Evolutionary conservation across 2,113 vertebrate species (phyloP), one percentile per base, ranked within the genome.

Genomic region (Arvicanthis niloticus): DNA sequence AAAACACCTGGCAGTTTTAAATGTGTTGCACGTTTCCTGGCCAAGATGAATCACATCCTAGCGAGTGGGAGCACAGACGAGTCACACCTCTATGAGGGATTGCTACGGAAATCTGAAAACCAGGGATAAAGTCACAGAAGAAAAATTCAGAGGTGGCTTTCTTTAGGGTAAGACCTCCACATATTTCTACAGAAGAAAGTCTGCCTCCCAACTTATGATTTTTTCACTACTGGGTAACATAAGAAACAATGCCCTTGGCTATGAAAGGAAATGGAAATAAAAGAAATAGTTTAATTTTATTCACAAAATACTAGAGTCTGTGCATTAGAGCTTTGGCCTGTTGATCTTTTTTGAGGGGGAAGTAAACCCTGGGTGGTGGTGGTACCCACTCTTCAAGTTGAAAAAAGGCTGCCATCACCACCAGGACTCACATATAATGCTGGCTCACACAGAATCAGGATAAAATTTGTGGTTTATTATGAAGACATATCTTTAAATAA

Each of bases 11-110:
- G 92, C 29, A 17, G 29, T 68, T 95, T 89, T 91, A 86, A 97
- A 93, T 92, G 76, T 96, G 81, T 80, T 92, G 92, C 94, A 95
- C 51, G 60, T 92, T 97, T 98, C 96, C 92, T 91, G 81, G 92
- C 76, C 81, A 95, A 40, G 42, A 86, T 97, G 94, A 97, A 53
- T 97, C 97, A 97, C 24, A 94, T 94, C 96, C 96, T 95, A 76
- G 40, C 84, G 42, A 97, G 60, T 82, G 9, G 67, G 81, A 89
- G 87, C 72, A 95, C 85, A 86, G 29, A 90, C 22, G 42, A 88
- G 77, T 75, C 76, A 91, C 29, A 82, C 40, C 67, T 94, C 86
- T 65, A 70, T 42, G 78, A 73, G 58, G 22, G 42, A 78, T 40
- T 94, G 72, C 51, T 80, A 70, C 88, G 91, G 73, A 96, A 95